These are phyloP conservation scores for Spisula solida DNA, from an alignment of 2,888 invertebrate genomes.

Conservation along the genomic window DNA sequence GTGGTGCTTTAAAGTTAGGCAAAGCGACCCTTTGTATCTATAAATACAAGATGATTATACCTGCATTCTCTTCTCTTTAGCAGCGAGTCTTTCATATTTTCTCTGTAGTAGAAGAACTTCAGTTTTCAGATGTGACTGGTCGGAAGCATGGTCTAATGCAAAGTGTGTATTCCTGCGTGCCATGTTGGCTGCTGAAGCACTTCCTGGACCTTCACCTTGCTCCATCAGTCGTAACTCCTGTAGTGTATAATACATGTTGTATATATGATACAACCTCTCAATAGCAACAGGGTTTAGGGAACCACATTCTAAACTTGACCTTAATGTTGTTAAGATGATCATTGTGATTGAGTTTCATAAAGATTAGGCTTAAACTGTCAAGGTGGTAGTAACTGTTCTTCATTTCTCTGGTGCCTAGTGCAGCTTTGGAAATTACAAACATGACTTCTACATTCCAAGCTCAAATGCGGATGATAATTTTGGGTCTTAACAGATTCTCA, in stretches of 20 bases:
- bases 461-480: no score
- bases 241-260: background rate
- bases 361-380: no score
- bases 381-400: no score
- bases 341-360: no score
- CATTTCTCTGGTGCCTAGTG: no score
- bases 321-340: no score
- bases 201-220: slow-evolving; percentile 75
- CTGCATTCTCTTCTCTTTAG: slow-evolving; percentile 87
- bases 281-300: background rate
- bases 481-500: no score
- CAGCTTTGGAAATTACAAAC: no score
- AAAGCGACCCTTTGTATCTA: no score
- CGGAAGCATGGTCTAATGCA: slow-evolving; percentile 78
- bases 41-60: slow-evolving; percentile 67
- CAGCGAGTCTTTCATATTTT: slow-evolving; percentile 86
- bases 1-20: no score
- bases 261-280: background rate
- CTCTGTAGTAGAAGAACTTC: slow-evolving; percentile 86
- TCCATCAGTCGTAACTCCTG: slow-evolving; percentile 87
- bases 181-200: slow-evolving; percentile 58
- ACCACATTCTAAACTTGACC: no score
- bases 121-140: slow-evolving; percentile 85
- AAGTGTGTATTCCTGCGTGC: slow-evolving; percentile 78
- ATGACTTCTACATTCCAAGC: no score